phyloP scores from a whole-genome alignment of 1,140 invertebrate genomes.

The Mycetomoellerius zeteki region DNA sequence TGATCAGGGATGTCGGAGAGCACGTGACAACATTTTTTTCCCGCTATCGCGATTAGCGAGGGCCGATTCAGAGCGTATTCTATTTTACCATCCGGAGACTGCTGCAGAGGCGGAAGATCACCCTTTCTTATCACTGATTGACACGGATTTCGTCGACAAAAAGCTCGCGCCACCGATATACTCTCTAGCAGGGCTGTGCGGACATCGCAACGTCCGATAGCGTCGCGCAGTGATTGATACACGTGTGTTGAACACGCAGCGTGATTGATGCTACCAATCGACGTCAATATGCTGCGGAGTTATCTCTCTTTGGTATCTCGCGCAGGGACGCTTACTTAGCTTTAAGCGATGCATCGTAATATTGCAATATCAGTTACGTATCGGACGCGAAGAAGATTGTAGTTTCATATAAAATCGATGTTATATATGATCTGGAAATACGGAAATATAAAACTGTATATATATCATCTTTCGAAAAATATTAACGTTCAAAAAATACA shows the following conservation, averaged over 20 bases:
- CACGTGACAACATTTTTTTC: slow-evolving; percentile 56
- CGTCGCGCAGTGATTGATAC: slow-evolving; percentile 83
- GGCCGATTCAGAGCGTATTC: slow-evolving; percentile 34
- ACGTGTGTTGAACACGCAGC: slow-evolving; percentile 81
- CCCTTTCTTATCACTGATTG: slow-evolving; percentile 72
- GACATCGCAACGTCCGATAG: slow-evolving; percentile 71
- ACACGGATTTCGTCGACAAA: slow-evolving; percentile 69
- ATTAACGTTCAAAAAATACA: slow-evolving; percentile 3
- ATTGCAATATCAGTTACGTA: slow-evolving; percentile 44
- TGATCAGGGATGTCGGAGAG: background rate
- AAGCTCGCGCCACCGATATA: slow-evolving; percentile 62
- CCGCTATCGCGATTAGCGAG: slow-evolving; percentile 47
- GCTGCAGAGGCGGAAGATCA: slow-evolving; percentile 34
- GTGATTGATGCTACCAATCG: slow-evolving; percentile 86
- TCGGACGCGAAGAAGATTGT: slow-evolving; percentile 24
- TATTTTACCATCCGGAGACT: slow-evolving; percentile 32
- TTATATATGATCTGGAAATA: background rate
- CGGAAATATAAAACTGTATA: background rate
- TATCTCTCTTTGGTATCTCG: slow-evolving; percentile 80
- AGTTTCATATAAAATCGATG: slow-evolving; percentile 28
- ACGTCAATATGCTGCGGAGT: slow-evolving; percentile 84
- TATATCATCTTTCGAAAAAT: background rate
- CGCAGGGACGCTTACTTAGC: slow-evolving; percentile 70
- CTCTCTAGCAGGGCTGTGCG: slow-evolving; percentile 5
- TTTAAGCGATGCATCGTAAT: slow-evolving; percentile 42